These are phyloP conservation scores for Thysanoteuthis rhombus DNA, from an alignment of 2,888 invertebrate genomes.

Conservation along the genomic window DNA sequence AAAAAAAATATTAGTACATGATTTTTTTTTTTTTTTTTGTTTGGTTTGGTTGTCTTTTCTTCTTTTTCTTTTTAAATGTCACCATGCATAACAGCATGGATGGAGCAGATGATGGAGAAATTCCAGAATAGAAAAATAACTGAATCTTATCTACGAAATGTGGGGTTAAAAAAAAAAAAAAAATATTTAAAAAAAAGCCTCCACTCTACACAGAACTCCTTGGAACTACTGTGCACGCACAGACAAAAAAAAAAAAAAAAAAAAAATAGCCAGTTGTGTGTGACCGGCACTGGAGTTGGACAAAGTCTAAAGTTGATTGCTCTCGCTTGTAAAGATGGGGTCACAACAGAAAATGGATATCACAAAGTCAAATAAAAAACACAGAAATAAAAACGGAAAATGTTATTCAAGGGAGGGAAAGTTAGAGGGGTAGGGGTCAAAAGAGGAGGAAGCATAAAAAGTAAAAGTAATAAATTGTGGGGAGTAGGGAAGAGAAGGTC, in stretches of 20 bases:
- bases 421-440: background rate
- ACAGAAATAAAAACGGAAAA: background rate
- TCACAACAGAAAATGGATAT: conserved; percentile 12
- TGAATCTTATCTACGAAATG: conserved; percentile 12
- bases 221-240: background rate
- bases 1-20: conserved; percentile 12
- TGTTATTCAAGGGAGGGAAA: background rate
- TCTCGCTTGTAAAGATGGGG: conserved; percentile 12
- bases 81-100: background rate
- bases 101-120: conserved; percentile 12
- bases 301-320: conserved; percentile 12
- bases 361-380: conserved; percentile 12
- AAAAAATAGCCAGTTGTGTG: background rate
- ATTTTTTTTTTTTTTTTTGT: background rate
- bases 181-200: background rate
- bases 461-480: background rate
- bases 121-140: background rate
- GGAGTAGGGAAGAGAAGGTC: too few relatives aligned
- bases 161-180: background rate
- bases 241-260: background rate
- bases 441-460: background rate
- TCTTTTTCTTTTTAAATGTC: background rate
- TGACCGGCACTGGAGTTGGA: background rate
- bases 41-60: background rate
- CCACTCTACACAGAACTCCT: background rate